Base-by-base conservation (phyloP, 2,113 vertebrate species). In the Eclectus roratus region DNA sequence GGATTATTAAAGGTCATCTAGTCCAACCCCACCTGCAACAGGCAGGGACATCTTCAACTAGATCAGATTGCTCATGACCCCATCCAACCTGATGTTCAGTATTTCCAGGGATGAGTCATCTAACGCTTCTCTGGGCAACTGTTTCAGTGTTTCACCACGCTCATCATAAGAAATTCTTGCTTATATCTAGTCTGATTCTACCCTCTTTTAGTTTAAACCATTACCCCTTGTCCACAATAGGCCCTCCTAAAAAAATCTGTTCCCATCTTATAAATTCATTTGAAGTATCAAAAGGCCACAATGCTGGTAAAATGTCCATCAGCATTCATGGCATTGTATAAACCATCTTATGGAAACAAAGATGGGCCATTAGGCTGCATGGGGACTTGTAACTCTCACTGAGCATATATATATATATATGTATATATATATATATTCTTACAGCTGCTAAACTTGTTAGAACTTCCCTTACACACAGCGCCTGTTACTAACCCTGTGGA, bases 11-110 rank as follows among this genome's bases (percentile, higher is more conserved):
- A 74, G 19, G 19, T 7, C 33, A 41, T 14, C 17, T 56, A 74
- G 74, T 29, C 17, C 20, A 66, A 50, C 0, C 4, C 14, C 14
- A 18, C 3, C 6, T 43, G 7, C 1, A 2, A 4, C 5, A 1
- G 35, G 21, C 21, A 58, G 39, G 31, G 27, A 25, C 7, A 37
- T 24, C 24, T 92, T 44, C 37, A 20, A 16, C 29, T n/a, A 8
- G 13, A 25, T 13, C 14, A 70, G 23, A 28, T 31, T 65, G 16
- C 70, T 50, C n/a, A n/a, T 28, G 37, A 21, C 16, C 13, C 25
- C 3, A 0, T 47, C 14, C 33, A 28, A 35, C 19, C 11, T 7
- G 20, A 21, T 4, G 14, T 31, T 21, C 33, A 46, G 13, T 21
- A 6, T 53, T 85, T 70, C 41, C 39, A 85, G 53, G 28, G 27